These are phyloP conservation scores for Pelodiscus sinensis DNA, from an alignment of 2,113 vertebrate genomes.

Conservation along the genomic window DNA sequence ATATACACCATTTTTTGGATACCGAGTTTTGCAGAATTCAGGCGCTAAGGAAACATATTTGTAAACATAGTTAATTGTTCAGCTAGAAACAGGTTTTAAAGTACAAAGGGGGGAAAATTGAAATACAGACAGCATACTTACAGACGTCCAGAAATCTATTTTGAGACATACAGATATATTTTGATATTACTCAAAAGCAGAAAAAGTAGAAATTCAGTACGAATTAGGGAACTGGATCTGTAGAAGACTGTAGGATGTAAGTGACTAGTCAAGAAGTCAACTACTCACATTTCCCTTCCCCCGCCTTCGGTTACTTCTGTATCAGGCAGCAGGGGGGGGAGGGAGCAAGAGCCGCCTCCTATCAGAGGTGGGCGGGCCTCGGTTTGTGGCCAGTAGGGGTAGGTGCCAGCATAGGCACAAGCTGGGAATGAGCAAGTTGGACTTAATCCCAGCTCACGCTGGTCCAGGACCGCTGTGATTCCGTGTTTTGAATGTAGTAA, in stretches of 20 bases:
- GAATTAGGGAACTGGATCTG: slow-evolving; percentile 56
- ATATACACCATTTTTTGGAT: slow-evolving; percentile 64
- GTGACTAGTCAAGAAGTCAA: too few relatives aligned
- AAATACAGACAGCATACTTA: slow-evolving; percentile 53
- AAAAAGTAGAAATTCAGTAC: slow-evolving; percentile 37
- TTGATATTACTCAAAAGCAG: slow-evolving; percentile 69
- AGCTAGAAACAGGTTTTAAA: slow-evolving; percentile 58
- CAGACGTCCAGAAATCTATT: slow-evolving; percentile 57
- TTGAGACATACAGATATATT: slow-evolving; percentile 48
- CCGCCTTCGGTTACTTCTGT: too few relatives aligned
- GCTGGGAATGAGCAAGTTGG: too few relatives aligned
- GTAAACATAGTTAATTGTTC: slow-evolving; percentile 72
- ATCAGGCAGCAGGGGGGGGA: too few relatives aligned
- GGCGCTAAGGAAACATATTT: slow-evolving; percentile 69
- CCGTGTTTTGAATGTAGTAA: too few relatives aligned
- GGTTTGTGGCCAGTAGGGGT: too few relatives aligned
- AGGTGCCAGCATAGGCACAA: too few relatives aligned
- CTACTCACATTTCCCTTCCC: too few relatives aligned
- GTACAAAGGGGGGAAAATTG: slow-evolving; percentile 46
- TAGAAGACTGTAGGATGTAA: slow-evolving; percentile 39
- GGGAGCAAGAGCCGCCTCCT: too few relatives aligned
- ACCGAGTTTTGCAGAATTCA: slow-evolving; percentile 65
- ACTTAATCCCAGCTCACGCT: too few relatives aligned
- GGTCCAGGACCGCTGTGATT: too few relatives aligned
- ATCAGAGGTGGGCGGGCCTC: too few relatives aligned